These are phyloP conservation scores for Idaea dimidiata DNA, from an alignment of 2,888 invertebrate genomes.

Conservation along the genomic window DNA sequence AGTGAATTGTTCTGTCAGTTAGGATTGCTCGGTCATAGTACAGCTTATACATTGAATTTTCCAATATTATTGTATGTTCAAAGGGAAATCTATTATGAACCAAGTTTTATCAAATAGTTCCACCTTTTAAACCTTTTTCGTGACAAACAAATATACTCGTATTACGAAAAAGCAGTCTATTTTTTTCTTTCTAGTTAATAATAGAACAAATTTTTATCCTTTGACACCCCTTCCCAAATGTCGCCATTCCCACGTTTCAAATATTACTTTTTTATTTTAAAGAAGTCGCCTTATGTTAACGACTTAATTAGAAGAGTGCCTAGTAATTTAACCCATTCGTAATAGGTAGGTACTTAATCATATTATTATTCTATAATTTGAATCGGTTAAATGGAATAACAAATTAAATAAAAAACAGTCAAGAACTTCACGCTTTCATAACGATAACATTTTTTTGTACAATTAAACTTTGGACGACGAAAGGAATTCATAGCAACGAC, in stretches of 20 bases:
- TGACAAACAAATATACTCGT: no score
- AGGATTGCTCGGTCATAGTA: no score
- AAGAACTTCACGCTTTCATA: background rate
- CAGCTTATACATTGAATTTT: no score
- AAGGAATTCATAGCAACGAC: no score
- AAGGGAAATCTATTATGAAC: no score
- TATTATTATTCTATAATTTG: background rate
- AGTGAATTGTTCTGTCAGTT: no score
- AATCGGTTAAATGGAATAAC: background rate
- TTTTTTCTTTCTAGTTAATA: conserved; percentile 2
- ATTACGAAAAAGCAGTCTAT: no score
- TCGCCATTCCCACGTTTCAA: conserved; percentile 3
- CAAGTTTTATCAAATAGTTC: no score
- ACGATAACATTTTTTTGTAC: background rate
- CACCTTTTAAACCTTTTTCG: no score
- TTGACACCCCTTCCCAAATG: background rate
- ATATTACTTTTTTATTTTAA: conserved; percentile 1
- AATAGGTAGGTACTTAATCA: background rate
- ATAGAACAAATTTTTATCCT: conserved; percentile 12
- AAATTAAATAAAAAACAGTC: background rate
- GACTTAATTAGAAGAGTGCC: conserved; percentile 9
- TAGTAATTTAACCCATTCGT: conserved; percentile 6
- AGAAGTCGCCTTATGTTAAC: conserved; percentile 7
- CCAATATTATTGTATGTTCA: no score
- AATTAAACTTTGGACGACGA: no score